Percentiles rank a stretch among this genome's conserved stretches.
Evolutionary conservation across 1,140 invertebrate species (phyloP).

Genomic region (Saccostrea glomerata): DNA sequence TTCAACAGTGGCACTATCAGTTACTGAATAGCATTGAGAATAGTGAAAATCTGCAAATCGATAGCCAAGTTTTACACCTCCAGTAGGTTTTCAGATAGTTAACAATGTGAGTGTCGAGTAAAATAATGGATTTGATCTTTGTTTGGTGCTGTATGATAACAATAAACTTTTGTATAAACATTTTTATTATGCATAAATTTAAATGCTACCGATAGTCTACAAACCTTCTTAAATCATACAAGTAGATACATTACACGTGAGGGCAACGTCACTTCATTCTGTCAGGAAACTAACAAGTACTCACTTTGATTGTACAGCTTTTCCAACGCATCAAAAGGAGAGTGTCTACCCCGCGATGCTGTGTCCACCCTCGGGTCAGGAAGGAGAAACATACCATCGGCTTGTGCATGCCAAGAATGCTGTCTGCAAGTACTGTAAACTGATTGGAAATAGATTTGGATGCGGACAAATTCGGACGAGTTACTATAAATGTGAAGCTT

Average conservation of each 20-base stretch:
- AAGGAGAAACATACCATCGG: not conserved
- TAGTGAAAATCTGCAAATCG: not conserved
- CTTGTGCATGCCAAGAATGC: not conserved
- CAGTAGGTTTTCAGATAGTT: not conserved
- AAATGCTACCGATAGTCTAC: not conserved
- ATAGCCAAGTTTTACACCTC: not conserved
- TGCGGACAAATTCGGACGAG: not conserved
- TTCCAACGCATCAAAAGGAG: not conserved
- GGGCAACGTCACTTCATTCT: not conserved
- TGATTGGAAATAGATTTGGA: not conserved
- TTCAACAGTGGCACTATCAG: conserved; percentile 27
- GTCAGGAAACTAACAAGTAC: not conserved
- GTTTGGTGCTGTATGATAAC: not conserved
- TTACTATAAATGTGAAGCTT: conserved; percentile 7
- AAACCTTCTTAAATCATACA: not conserved
- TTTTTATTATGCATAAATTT: not conserved
- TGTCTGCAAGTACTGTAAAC: conserved; percentile 16
- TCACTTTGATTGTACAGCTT: conserved; percentile 1
- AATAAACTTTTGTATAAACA: not conserved
- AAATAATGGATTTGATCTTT: not conserved
- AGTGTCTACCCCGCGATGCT: not conserved
- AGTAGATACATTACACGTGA: not conserved
- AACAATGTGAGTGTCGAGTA: not conserved
- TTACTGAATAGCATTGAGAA: not conserved
- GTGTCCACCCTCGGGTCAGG: too few species aligned